These are phyloP conservation scores for Chromis chromis DNA, from an alignment of 2,797 vertebrate genomes.

Conservation along the genomic window DNA sequence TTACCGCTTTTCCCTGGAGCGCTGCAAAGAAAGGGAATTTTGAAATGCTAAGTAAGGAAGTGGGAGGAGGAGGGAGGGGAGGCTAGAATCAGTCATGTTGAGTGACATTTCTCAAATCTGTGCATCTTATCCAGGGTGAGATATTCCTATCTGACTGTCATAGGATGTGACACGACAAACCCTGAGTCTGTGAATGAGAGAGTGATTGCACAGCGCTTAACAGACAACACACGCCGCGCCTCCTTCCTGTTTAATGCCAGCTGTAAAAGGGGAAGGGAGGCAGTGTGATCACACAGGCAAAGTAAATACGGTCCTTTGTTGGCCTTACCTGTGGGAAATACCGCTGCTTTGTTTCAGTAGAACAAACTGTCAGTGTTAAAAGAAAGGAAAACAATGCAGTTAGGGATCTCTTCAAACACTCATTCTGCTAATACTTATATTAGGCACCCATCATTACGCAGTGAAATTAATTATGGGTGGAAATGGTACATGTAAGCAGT, in stretches of 20 bases:
- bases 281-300: slow-evolving; percentile 75
- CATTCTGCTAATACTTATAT: slow-evolving; percentile 65
- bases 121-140: slow-evolving; percentile 89
- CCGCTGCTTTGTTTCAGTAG: slow-evolving; percentile 67
- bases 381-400: slow-evolving; percentile 46
- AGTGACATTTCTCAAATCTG: slow-evolving; percentile 92
- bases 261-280: slow-evolving; percentile 62
- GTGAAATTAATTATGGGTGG: slow-evolving; percentile 65
- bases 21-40: slow-evolving; percentile 87
- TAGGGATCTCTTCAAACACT: slow-evolving; percentile 58
- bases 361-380: slow-evolving; percentile 62
- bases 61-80: slow-evolving; percentile 64
- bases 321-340: slow-evolving; percentile 73
- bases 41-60: slow-evolving; percentile 90
- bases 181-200: slow-evolving; percentile 86
- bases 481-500: slow-evolving; percentile 59
- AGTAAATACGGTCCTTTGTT: slow-evolving; percentile 77
- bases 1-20: slow-evolving; percentile 84
- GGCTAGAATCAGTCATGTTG: slow-evolving; percentile 89
- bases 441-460: slow-evolving; percentile 52
- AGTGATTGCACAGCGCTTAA: slow-evolving; percentile 88
- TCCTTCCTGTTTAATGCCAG: slow-evolving; percentile 84
- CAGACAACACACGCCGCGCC: slow-evolving; percentile 82
- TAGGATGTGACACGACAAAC: slow-evolving; percentile 89
- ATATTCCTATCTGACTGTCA: slow-evolving; percentile 94